Conservation (phyloP, 2,888 invertebrate genomes). For the Epirrhoe tristata region DNA sequence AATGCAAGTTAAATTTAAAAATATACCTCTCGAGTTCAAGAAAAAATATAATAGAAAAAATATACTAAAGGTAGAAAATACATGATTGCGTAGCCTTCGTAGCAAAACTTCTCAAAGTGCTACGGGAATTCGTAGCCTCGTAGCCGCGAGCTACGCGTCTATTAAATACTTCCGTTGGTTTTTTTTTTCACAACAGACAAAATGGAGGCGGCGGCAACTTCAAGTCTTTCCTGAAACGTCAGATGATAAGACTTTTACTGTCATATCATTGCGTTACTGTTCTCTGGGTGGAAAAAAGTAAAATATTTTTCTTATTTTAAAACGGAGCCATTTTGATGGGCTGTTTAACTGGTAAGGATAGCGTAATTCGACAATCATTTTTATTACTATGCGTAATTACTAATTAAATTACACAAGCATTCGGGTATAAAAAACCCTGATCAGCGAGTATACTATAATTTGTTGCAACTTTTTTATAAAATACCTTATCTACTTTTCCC, state of each 20-base stretch:
- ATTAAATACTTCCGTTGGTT: slow-evolving; percentile 40
- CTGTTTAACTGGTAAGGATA: too few species aligned
- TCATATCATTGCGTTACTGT: neutral
- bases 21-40: neutral
- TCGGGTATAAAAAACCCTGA: too few species aligned
- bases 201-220: neutral
- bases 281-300: neutral
- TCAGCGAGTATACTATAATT: too few species aligned
- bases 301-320: neutral
- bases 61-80: neutral
- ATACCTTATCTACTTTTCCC: neutral
- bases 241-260: slow-evolving; percentile 4
- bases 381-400: too few species aligned
- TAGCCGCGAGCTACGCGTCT: slow-evolving; percentile 50
- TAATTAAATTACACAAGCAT: too few species aligned
- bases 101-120: slow-evolving; percentile 41
- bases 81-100: slow-evolving; percentile 33
- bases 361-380: too few species aligned
- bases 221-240: neutral
- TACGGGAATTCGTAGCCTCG: slow-evolving; percentile 46
- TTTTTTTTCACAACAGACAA: slow-evolving; percentile 14
- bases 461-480: too few species aligned
- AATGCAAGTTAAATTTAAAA: neutral
- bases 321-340: neutral
- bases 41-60: slow-evolving; percentile 10